Evolutionary conservation across 2,797 vertebrate genomes (phyloP).

Genomic region (Psittacula echo): DNA sequence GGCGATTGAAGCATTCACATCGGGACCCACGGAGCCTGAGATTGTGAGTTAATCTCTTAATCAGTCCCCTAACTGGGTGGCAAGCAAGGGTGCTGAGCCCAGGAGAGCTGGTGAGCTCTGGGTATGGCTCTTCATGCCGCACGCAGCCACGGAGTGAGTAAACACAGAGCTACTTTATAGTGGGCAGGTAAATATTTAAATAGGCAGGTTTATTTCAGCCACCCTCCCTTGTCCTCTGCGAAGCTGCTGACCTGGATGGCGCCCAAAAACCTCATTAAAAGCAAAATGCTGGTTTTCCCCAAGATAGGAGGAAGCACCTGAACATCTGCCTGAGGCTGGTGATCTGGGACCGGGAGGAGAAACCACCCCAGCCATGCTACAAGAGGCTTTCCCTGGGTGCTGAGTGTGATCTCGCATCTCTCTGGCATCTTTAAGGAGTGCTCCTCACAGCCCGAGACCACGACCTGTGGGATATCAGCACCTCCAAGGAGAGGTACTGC

Average conservation of each 20-base stretch:
- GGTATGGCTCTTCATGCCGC: accelerated
- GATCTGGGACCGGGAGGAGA: not conserved
- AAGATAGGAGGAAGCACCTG: not conserved
- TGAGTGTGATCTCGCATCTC: not conserved
- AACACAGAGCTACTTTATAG: not conserved
- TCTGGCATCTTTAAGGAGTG: not conserved
- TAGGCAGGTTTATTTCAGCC: not conserved
- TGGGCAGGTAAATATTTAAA: constrained; percentile 48
- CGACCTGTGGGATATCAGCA: accelerated
- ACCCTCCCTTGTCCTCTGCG: not conserved
- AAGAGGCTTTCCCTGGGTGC: not conserved
- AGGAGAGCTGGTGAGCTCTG: accelerated
- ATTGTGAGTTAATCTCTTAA: constrained; percentile 14
- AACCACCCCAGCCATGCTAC: not conserved
- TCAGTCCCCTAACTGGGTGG: not conserved
- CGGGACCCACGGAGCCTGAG: not conserved
- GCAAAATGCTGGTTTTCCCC: not conserved
- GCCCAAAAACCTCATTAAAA: not conserved
- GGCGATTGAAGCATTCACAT: not conserved
- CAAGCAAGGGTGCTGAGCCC: not conserved
- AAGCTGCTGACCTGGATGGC: not conserved
- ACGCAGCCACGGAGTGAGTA: not conserved
- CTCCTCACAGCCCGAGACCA: not conserved
- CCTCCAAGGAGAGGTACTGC: not conserved
- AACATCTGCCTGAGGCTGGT: not conserved